A percentile compares a stretch with the other conserved stretches of the same genome.
phyloP scores from a whole-genome alignment of 2,113 vertebrate species.

The Burhinus bistriatus region DNA sequence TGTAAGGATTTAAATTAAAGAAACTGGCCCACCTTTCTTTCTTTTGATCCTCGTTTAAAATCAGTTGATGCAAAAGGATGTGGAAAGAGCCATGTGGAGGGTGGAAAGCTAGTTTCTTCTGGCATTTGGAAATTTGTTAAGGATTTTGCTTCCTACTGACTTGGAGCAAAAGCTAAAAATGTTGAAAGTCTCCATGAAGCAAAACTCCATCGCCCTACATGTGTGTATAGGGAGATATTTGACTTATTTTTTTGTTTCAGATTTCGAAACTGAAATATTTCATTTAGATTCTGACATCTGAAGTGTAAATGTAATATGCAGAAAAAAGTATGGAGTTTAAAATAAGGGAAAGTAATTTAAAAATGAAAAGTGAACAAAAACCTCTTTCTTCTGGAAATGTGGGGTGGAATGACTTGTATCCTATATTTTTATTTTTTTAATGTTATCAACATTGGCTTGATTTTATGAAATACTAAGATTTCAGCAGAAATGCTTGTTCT shows the following conservation, averaged over 20 bases:
- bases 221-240: background rate
- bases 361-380: background rate
- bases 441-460: background rate
- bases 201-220: background rate
- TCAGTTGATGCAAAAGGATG: background rate
- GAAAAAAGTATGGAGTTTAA: background rate
- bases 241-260: background rate
- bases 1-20: too few relatives aligned
- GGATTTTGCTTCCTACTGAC: background rate
- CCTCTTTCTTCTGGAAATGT: background rate
- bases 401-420: background rate
- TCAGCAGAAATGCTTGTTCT: background rate
- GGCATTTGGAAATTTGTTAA: background rate
- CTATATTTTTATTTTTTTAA: background rate
- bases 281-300: background rate
- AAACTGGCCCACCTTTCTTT: background rate
- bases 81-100: background rate
- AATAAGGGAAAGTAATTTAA: background rate
- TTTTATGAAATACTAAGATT: background rate
- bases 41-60: background rate
- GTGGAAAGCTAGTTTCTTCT: background rate
- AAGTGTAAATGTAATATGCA: background rate
- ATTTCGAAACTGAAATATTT: background rate
- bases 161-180: background rate
- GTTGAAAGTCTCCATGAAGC: background rate